phyloP scores from a whole-genome alignment of 2,113 vertebrate genomes.

The Octodon degus region DNA sequence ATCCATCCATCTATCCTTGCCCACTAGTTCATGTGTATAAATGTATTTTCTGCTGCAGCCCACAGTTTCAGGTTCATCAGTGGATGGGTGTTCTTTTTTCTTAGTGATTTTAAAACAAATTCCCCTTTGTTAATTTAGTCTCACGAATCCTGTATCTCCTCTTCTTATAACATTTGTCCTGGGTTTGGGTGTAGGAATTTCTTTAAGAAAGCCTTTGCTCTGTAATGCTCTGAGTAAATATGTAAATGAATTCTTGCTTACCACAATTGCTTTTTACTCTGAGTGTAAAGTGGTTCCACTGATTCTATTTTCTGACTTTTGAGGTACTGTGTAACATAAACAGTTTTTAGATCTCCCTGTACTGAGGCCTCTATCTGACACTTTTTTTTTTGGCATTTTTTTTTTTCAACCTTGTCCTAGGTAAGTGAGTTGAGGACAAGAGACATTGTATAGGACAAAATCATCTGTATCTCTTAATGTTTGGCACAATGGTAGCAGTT shows the following conservation, averaged over 20 bases:
- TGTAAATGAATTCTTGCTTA: background rate
- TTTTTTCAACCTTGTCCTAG: background rate
- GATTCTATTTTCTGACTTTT: constrained; percentile 21
- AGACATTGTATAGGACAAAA: background rate
- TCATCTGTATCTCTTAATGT: background rate
- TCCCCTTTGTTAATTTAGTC: background rate
- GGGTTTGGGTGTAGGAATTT: background rate
- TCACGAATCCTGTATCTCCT: background rate
- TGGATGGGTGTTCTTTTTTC: background rate
- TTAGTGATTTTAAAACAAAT: background rate
- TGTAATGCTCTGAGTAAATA: background rate
- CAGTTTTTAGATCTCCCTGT: background rate
- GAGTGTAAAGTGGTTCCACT: background rate
- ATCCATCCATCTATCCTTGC: no score
- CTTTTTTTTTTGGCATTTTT: background rate
- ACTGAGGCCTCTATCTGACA: background rate
- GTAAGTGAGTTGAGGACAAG: background rate
- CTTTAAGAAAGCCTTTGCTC: background rate
- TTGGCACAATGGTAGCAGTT: background rate
- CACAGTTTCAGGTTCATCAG: background rate
- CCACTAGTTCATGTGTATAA: background rate
- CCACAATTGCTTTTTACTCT: constrained; percentile 4
- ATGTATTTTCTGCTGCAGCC: background rate
- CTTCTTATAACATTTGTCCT: background rate
- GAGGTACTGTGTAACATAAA: background rate